Evolutionary conservation across 2,113 vertebrate species (phyloP), one percentile per base, ranked within the genome.

Genomic region (Merops nubicus): DNA sequence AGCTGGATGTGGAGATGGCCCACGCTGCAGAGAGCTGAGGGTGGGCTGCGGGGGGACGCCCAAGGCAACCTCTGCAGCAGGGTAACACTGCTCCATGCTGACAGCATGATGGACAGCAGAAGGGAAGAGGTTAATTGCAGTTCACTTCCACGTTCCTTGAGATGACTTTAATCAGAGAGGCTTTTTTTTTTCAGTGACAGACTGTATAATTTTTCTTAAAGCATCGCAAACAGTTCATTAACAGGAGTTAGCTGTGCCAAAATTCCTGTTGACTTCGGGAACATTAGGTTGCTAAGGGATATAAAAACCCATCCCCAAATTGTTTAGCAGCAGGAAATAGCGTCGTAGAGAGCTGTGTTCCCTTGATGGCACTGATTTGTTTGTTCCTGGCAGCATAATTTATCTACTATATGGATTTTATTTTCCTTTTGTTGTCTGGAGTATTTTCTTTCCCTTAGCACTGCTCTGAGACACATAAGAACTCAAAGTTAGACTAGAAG

Each of bases 61-160:
- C 64, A 1, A 3, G 40, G 85, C 45, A 15, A 45, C 36, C 36
- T 62, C 59, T 22, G 54, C 6, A 14, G 56, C 85, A 90, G 91
- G 77, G 5, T 22, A 34, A 7, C 0, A 2, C 72, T 26, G 84
- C 26, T 11, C 31, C 12, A 3, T 2, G 48, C 76, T 82, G 51
- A 70, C 80, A 70, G 19, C 1, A 0, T n/a, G 81, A 74, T 19
- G 87, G 85, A 63, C 90, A 79, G 89, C 89, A 76, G 65, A 54
- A 92, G 91, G 84, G 69, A 81, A 28, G 75, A 84, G 86, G 88
- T 95, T 96, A 88, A 93, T 72, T 88, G 83, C 80, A 78, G 76
- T 91, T 88, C 93, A 75, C 47, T 91, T 89, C 88, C 74, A 92
- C 69, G 54, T 96, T 86, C 90, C 88, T 91, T 64, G 60, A 78